Conservation (phyloP, 2,797 vertebrate genomes). For the Acropternis orthonyx region DNA sequence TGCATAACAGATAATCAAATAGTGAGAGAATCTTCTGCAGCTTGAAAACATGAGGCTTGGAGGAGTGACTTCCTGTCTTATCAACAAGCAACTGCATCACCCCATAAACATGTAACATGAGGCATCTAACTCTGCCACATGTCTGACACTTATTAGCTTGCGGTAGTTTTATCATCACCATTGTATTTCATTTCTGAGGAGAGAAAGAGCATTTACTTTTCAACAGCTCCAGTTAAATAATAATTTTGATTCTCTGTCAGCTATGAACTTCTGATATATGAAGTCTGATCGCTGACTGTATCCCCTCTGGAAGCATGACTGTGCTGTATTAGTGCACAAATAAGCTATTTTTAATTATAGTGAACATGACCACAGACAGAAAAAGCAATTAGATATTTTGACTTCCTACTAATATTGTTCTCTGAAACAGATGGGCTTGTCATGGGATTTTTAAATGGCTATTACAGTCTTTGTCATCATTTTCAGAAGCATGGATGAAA, state of each 20-base stretch:
- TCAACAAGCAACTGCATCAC: not conserved
- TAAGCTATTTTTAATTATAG: not conserved
- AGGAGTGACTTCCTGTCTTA: not conserved
- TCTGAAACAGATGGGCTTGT: not conserved
- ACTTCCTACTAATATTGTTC: not conserved
- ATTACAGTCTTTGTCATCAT: not conserved
- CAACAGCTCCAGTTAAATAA: not conserved
- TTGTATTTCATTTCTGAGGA: not conserved
- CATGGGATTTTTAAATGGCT: not conserved
- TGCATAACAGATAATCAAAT: not conserved
- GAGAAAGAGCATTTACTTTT: not conserved
- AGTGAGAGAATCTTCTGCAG: not conserved
- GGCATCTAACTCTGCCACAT: not conserved
- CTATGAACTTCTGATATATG: not conserved
- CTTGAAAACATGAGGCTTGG: not conserved
- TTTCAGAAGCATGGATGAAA: not conserved
- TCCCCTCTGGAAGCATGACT: not conserved
- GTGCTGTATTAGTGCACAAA: not conserved
- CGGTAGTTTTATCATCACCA: conserved; percentile 10
- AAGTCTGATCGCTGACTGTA: not conserved
- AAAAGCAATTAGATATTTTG: not conserved
- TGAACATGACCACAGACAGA: not conserved
- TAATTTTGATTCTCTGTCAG: not conserved
- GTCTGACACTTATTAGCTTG: not conserved
- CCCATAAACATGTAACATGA: not conserved